Base-by-base conservation (phyloP, 2,888 invertebrate species). In the Nemapogon koenigi region DNA sequence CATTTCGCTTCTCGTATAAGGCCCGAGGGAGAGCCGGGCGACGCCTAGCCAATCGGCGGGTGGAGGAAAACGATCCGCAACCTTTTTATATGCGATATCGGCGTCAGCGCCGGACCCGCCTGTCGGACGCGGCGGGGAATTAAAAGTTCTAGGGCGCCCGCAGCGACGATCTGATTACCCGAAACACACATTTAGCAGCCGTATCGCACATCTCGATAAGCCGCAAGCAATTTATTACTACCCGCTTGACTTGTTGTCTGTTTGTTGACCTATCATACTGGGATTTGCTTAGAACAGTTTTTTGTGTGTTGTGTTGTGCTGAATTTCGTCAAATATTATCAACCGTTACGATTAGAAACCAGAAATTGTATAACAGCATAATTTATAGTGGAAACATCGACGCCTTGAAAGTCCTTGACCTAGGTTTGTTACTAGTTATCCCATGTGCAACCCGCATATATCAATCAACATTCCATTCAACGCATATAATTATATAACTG, bases 1-100 rank as follows among this genome's bases (percentile, higher is more conserved):
- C 81, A 83, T 84, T 83, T 81, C 76, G 81, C 78, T 80, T 75
- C 75, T 76, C 79, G 82, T 82, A 83, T 83, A 83, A 81, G 81
- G 65, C 81, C 82, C 82, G 62, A 56, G 75, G 72, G 83, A 82
- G 62, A 68, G 66, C 67, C 76, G 75, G 78, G 81, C 78, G 79
- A 81, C 81, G 81, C 83, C 83, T 82, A 81, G 81, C 81, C 83
- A 83, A 83, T 83, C 83, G 75, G 59, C 62, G 75, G 72, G 69
- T 73, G 72, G 71, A 71, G 64, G 48, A 73, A 71, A 75, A 67
- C 78, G 71, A 75, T 76, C 73, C 76, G 66, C 76, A 75, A 75
- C 76, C 71, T 78, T 78, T 80, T 80, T 80, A 78, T 75, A 66
- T 62, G 63, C 68, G 69, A 67, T 73, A 75, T 75, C 70, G 69